Evolutionary conservation across 2,797 vertebrate species (phyloP), one percentile per base, ranked within the genome.

Genomic region (Labeo calbasu): DNA sequence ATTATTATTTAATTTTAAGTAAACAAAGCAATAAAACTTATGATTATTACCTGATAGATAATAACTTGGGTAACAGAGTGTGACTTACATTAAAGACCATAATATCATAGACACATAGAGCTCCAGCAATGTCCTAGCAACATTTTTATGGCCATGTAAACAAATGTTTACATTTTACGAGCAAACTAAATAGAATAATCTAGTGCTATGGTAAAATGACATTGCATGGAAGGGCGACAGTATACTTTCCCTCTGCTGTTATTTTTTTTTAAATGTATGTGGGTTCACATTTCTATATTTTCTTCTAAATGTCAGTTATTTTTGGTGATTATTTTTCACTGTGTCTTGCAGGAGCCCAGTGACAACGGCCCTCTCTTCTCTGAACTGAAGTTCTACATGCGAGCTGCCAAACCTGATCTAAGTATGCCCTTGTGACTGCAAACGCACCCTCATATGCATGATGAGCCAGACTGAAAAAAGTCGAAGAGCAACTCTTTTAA

Each of bases 321-420:
- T 77, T 59, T 71, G 72, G 61, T 65, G 4, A 9, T 59, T 82
- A 3, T 7, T 32, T 87, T 28, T 40, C 84, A 61, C 1, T 80
- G 88, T 59, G 70, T 76, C 73, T 86, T 55, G 77, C 91, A 99
- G 98, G 98, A 99, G 89, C 98, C 98, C 73, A 97, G 95, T 91
- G 96, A 98, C 51, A 99, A 98, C 43, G 98, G 98, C 89, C 98
- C 98, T 61, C 96, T 99, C 77, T 99, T 99, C 92, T 98, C 96
- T 63, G 98, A 99, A 92, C 94, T 98, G 86, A 97, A 96, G 93
- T 98, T 99, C 91, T 99, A 99, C 95, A 98, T 97, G 95, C 91
- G 97, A 94, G 97, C 97, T 88, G 98, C 98, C 82, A 99, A 98
- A 87, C 96, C 97, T 79, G 96, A 98, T 79, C 94, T 96, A 93